Evolutionary conservation across 2,888 invertebrate species (phyloP).

Genomic region (Piscicola geometra): DNA sequence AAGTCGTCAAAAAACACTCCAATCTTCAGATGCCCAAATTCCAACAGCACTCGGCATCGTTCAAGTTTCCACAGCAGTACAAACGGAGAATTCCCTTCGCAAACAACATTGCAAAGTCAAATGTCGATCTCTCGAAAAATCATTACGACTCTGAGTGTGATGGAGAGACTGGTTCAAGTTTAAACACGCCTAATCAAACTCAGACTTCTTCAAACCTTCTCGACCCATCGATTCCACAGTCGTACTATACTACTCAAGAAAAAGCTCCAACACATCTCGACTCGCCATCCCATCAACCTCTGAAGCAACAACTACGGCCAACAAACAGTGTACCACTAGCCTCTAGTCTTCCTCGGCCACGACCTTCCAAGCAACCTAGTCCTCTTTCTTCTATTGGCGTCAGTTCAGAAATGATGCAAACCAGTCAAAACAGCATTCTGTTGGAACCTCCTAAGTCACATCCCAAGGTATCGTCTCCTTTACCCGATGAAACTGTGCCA

Average conservation of each 20-base stretch:
- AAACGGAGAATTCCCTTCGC: background rate
- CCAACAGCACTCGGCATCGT: background rate
- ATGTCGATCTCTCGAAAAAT: background rate
- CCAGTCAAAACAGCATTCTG: background rate
- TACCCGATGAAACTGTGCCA: slow-evolving; percentile 15
- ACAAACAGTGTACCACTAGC: slow-evolving; percentile 25
- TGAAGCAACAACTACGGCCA: slow-evolving; percentile 13
- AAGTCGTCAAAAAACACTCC: background rate
- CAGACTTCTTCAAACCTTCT: background rate
- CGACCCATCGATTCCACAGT: background rate
- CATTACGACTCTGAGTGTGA: slow-evolving; percentile 2
- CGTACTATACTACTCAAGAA: too few species aligned
- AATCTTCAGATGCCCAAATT: background rate
- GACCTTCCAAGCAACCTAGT: slow-evolving; percentile 18
- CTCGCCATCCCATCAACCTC: too few species aligned
- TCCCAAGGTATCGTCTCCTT: background rate
- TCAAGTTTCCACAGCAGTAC: slow-evolving; percentile 1
- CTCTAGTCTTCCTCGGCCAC: slow-evolving; percentile 19
- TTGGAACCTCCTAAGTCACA: background rate
- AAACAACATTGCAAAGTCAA: background rate
- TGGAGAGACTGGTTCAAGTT: background rate
- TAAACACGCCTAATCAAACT: background rate
- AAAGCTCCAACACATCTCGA: too few species aligned
- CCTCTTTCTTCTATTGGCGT: background rate
- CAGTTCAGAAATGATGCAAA: background rate